phyloP scores from a whole-genome alignment of 2,797 vertebrate species.

The Scyliorhinus canicula region DNA sequence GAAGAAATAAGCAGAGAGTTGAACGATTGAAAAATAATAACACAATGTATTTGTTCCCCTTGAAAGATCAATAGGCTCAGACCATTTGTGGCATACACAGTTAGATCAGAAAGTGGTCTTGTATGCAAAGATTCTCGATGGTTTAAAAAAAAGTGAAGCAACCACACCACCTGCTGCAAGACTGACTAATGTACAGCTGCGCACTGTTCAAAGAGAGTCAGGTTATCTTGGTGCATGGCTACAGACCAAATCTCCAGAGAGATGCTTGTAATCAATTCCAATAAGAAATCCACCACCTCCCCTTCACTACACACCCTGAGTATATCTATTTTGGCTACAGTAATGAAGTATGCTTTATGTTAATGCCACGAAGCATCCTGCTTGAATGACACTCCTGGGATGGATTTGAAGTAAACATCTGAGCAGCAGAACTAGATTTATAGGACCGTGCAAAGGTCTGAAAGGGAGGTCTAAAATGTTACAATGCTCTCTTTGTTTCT shows the following conservation, averaged over 20 bases:
- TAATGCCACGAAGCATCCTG: neutral
- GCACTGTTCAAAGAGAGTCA: constrained; percentile 40
- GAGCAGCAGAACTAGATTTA: neutral
- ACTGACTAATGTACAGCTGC: constrained; percentile 60
- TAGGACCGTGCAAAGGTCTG: neutral
- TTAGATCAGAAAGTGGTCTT: neutral
- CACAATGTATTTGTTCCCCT: neutral
- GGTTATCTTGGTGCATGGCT: constrained; percentile 36
- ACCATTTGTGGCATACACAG: too few relatives aligned
- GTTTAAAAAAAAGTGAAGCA: constrained; percentile 64
- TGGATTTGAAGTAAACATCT: constrained; percentile 15
- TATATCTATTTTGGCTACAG: neutral
- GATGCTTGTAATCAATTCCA: neutral
- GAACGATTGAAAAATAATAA: neutral
- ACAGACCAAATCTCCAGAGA: neutral
- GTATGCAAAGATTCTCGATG: neutral
- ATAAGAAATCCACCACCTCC: neutral
- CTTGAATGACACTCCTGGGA: neutral
- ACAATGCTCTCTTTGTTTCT: neutral
- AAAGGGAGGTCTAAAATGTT: neutral
- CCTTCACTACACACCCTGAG: neutral
- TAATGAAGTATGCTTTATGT: neutral
- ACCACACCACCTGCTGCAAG: constrained; percentile 77
- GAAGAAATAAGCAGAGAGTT: neutral
- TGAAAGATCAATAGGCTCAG: neutral